phyloP scores from a whole-genome alignment of 1,140 invertebrate species.

The Steinernema feltiae region DNA sequence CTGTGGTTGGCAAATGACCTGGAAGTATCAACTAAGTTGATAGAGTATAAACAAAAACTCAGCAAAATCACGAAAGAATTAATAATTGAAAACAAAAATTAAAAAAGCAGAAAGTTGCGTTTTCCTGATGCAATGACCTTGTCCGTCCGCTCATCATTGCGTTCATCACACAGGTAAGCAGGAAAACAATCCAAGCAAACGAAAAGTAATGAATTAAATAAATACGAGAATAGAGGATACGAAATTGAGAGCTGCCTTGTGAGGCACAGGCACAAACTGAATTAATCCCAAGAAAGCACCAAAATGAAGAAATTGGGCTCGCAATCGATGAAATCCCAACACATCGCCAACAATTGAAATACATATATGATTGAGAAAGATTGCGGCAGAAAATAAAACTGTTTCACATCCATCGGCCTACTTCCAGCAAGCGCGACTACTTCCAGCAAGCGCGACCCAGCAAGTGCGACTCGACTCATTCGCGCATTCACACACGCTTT shows the following conservation, averaged over 20 bases:
- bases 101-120: too few species aligned
- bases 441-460: too few species aligned
- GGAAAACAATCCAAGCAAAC: neutral
- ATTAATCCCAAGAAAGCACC: too few species aligned
- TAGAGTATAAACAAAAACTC: conserved; percentile 5
- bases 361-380: neutral
- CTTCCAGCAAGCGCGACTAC: too few species aligned
- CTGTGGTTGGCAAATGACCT: too few species aligned
- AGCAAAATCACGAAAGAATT: neutral
- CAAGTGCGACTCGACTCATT: conserved; percentile 13
- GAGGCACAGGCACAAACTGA: neutral
- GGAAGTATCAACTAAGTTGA: too few species aligned
- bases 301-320: too few species aligned
- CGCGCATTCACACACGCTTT: neutral
- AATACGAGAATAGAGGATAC: too few species aligned
- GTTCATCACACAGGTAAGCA: neutral
- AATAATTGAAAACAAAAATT: neutral
- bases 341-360: neutral
- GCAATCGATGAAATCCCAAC: neutral
- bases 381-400: conserved; percentile 15
- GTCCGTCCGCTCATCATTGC: neutral
- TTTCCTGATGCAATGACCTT: too few species aligned
- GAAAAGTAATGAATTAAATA: neutral
- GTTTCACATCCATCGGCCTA: conserved; percentile 17
- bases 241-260: neutral